These are phyloP conservation scores for Lasioglossum malachurum DNA, from an alignment of 2,888 invertebrate species.

Conservation along the genomic window DNA sequence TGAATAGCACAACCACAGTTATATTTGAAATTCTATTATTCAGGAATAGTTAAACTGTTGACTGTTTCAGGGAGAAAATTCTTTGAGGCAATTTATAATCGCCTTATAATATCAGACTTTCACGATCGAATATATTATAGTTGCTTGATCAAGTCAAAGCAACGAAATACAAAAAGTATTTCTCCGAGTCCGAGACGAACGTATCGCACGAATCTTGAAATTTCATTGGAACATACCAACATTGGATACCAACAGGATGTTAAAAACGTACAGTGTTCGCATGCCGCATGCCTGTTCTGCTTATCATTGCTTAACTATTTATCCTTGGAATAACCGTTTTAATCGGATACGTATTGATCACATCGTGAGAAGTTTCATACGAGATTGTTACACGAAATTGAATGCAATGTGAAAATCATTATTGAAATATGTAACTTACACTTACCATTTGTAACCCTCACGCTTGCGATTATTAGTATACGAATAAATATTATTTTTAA, in stretches of 20 bases:
- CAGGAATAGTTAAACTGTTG: background rate
- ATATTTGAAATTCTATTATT: background rate
- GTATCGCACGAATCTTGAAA: background rate
- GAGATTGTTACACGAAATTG: background rate
- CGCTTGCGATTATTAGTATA: background rate
- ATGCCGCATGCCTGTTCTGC: background rate
- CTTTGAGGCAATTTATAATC: background rate
- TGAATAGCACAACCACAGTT: background rate
- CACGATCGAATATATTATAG: background rate
- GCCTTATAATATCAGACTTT: background rate
- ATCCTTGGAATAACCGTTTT: slow-evolving; percentile 30
- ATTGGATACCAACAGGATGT: background rate
- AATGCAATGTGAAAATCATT: slow-evolving; percentile 4
- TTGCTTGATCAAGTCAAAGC: background rate
- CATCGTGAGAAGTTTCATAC: background rate
- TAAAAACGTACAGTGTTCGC: slow-evolving; percentile 3
- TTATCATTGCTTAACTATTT: slow-evolving; percentile 29
- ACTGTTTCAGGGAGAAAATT: background rate
- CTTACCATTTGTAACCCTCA: background rate
- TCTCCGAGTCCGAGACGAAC: background rate
- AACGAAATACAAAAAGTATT: background rate
- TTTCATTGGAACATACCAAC: background rate
- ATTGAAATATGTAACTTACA: background rate
- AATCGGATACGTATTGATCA: slow-evolving; percentile 18
- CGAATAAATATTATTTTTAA: background rate